Evolutionary conservation across 2,797 vertebrate species (phyloP).

Genomic region (Enoplosus armatus): DNA sequence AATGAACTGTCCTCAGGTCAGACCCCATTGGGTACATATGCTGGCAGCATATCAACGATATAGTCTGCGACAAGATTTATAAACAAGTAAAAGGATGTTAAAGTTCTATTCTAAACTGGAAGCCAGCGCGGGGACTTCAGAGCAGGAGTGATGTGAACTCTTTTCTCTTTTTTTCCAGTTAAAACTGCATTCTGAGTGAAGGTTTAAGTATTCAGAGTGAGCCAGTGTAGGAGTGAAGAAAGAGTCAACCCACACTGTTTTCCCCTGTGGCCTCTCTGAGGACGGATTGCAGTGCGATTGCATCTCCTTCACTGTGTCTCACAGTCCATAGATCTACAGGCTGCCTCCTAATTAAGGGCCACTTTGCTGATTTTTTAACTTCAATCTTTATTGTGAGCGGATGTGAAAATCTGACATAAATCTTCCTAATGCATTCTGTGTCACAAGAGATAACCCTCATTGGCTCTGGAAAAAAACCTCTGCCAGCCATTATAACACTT

Average conservation of each 20-base stretch:
- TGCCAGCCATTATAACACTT: constrained; percentile 13
- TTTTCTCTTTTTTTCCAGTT: constrained; percentile 9
- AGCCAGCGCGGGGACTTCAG: constrained; percentile 20
- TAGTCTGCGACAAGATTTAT: constrained; percentile 4
- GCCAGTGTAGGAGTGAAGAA: constrained; percentile 64
- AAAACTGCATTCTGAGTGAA: constrained; percentile 41
- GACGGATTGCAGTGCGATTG: constrained; percentile 61
- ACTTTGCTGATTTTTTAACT: constrained; percentile 40
- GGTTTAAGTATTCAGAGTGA: constrained; percentile 58
- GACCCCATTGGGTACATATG: not conserved
- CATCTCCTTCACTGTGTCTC: constrained; percentile 60
- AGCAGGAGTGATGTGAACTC: constrained; percentile 32
- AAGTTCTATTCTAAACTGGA: constrained; percentile 28
- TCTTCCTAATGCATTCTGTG: constrained; percentile 36
- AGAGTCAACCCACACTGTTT: constrained; percentile 68
- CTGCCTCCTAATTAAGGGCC: constrained; percentile 54
- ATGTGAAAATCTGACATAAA: constrained; percentile 38
- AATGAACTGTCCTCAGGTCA: not conserved
- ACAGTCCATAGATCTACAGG: constrained; percentile 58
- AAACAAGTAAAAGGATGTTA: constrained; percentile 17
- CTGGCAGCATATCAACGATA: constrained; percentile 8
- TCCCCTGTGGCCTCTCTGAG: constrained; percentile 63
- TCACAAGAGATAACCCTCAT: constrained; percentile 21
- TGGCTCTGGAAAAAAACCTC: constrained; percentile 3
- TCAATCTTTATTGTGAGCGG: constrained; percentile 41